Conservation (phyloP, 2,888 invertebrate species). For the Nezara viridula region DNA sequence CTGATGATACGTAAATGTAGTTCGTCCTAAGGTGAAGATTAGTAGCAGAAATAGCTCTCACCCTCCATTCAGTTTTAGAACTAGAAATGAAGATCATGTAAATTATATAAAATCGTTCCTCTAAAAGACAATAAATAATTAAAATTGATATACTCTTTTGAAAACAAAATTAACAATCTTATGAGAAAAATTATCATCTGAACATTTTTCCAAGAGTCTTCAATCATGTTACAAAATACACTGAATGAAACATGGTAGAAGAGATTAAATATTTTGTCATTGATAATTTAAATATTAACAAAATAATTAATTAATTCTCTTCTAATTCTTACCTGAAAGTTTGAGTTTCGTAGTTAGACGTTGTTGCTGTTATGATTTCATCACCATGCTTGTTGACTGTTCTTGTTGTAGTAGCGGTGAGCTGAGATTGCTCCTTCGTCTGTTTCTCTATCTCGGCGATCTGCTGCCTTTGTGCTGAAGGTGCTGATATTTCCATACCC, state of each 20-base stretch:
- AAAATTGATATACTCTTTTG: no score
- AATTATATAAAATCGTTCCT: no score
- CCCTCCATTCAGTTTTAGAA: slow-evolving; percentile 99
- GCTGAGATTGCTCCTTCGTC: slow-evolving; percentile 97
- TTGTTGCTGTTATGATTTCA: slow-evolving; percentile 98
- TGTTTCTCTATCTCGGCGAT: slow-evolving; percentile 99
- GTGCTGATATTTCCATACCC: slow-evolving; percentile 99
- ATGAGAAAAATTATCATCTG: no score
- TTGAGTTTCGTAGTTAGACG: slow-evolving; percentile 98
- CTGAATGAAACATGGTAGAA: no score
- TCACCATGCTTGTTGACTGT: slow-evolving; percentile 99
- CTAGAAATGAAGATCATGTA: slow-evolving; percentile 70
- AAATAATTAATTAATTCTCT: not conserved
- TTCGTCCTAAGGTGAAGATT: slow-evolving; percentile 97
- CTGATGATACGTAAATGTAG: slow-evolving; percentile 99
- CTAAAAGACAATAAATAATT: no score
- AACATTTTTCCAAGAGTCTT: no score
- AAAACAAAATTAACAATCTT: no score
- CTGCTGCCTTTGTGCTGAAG: slow-evolving; percentile 98
- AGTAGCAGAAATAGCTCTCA: slow-evolving; percentile 97
- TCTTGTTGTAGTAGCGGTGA: slow-evolving; percentile 97
- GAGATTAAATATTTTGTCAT: no score
- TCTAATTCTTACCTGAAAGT: slow-evolving; percentile 79
- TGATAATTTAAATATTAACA: not conserved
- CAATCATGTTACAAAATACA: no score